Evolutionary conservation across 35 echinoderm and acorn worm species (phyloP).

Genomic region (Heliocidaris tuberculata): DNA sequence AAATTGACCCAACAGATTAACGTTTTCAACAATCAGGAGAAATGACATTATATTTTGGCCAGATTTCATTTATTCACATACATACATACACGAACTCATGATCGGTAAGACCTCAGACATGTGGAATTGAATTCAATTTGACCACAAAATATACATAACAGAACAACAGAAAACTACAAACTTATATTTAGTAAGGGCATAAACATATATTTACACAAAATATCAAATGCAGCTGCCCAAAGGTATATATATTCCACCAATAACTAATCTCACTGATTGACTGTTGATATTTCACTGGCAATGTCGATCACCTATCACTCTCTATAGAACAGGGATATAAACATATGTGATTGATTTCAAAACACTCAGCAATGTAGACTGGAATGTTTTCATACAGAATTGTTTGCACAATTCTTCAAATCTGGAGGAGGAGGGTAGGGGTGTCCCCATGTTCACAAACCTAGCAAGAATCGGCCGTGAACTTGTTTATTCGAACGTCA

Average conservation of each 20-base stretch:
- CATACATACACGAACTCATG: no score
- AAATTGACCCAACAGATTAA: no score
- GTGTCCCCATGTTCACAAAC: neutral
- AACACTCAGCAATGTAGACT: conserved; percentile 10
- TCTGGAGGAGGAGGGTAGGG: neutral
- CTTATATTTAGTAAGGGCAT: no score
- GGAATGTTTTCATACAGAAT: conserved; percentile 4
- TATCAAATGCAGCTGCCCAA: neutral
- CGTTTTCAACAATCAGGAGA: no score
- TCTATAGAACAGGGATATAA: neutral
- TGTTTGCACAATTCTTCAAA: conserved; percentile 12
- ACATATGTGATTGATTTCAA: conserved; percentile 4
- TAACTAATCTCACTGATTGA: neutral
- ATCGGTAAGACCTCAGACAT: no score
- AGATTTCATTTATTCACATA: no score
- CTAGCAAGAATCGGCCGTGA: neutral
- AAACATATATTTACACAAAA: no score
- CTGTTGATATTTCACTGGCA: neutral
- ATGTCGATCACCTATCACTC: neutral
- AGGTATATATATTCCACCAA: neutral
- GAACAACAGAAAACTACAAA: no score
- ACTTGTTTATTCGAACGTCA: conserved; percentile 4
- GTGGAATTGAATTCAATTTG: no score
- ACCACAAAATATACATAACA: no score
- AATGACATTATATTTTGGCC: no score